phyloP scores from a whole-genome alignment of 1,140 invertebrate genomes.

The Agrypnia vestita region DNA sequence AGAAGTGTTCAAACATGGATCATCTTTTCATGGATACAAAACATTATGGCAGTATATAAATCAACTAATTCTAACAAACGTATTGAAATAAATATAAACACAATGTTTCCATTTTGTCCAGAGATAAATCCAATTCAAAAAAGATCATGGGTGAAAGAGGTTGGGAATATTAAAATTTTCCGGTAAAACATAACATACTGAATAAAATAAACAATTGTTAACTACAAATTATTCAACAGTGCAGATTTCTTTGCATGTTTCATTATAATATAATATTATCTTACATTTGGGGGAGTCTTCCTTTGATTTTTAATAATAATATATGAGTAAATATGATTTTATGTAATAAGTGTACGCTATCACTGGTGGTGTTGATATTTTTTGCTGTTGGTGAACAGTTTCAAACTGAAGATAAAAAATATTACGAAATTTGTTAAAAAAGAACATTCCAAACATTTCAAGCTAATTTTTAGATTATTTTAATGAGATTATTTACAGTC shows the following conservation, averaged over 20 bases:
- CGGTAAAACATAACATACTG: conserved; percentile 10
- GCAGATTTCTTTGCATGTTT: too few species aligned
- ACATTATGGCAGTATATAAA: conserved; percentile 1
- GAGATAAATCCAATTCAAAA: neutral
- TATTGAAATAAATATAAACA: conserved; percentile 20
- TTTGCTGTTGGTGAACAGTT: too few species aligned
- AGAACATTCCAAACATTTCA: too few species aligned
- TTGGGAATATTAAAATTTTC: conserved; percentile 9
- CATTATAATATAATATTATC: too few species aligned
- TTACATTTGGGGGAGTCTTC: too few species aligned
- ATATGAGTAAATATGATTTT: too few species aligned
- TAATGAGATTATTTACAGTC: neutral
- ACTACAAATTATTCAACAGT: neutral
- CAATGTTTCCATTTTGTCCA: conserved; percentile 3
- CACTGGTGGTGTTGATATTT: too few species aligned
- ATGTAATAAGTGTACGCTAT: too few species aligned
- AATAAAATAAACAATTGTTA: conserved; percentile 8
- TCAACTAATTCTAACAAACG: conserved; percentile 1
- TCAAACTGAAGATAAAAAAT: too few species aligned
- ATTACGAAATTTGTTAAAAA: too few species aligned
- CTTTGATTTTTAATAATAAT: too few species aligned
- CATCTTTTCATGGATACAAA: conserved; percentile 9
- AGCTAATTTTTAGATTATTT: too few species aligned
- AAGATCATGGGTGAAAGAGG: neutral
- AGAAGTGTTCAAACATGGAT: neutral